A percentile compares a stretch with the other conserved stretches of the same genome.
phyloP scores from a whole-genome alignment of 2,113 vertebrate genomes.

The Edolisoma coerulescens region DNA sequence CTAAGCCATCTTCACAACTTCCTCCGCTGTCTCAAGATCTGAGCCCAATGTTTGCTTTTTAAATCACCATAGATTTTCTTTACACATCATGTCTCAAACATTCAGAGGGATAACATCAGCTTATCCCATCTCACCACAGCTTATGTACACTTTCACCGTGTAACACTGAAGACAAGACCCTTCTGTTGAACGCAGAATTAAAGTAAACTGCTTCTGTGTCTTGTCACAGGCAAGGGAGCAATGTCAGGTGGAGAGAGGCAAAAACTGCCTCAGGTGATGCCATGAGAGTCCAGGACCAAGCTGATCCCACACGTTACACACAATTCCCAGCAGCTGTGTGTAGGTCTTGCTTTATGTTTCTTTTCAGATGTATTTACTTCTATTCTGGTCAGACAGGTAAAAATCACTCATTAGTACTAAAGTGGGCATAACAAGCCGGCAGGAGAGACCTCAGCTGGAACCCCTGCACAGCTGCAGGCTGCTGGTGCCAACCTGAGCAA shows the following conservation, averaged over 20 bases:
- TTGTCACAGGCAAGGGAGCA: background rate
- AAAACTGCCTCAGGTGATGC: background rate
- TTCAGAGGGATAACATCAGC: background rate
- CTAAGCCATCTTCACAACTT: background rate
- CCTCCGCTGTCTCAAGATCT: rapidly evolving
- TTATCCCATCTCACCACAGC: background rate
- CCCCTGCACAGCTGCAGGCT: background rate
- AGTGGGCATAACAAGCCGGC: background rate
- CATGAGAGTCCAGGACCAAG: background rate
- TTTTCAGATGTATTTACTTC: background rate
- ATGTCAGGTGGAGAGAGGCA: background rate
- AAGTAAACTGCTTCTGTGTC: background rate
- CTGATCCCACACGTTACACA: background rate
- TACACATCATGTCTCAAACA: background rate
- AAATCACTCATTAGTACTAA: background rate
- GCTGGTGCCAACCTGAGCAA: background rate
- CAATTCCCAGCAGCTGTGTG: background rate
- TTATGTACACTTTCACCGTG: background rate
- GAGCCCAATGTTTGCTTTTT: background rate
- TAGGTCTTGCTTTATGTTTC: background rate
- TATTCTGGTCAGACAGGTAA: background rate
- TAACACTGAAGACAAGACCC: background rate
- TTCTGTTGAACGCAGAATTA: background rate
- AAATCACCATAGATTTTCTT: background rate
- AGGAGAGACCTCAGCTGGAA: background rate